Base-by-base conservation (phyloP, 1,140 invertebrate genomes). In the Dryas iulia region DNA sequence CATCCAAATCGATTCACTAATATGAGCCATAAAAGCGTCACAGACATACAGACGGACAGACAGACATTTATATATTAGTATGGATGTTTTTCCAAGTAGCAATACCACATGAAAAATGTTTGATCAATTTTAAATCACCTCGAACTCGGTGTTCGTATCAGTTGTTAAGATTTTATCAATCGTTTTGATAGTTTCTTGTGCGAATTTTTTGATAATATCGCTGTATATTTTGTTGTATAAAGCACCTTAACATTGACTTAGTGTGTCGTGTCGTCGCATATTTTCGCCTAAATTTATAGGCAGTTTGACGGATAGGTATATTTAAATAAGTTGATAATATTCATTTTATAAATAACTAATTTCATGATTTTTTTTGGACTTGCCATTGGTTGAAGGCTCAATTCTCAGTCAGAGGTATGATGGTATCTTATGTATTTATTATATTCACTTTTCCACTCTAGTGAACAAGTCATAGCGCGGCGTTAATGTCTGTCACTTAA, bases 61-160 rank as follows among this genome's bases (percentile, higher is more conserved):
- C n/a, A n/a, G n/a, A n/a, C n/a, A n/a, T n/a, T n/a, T n/a, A n/a
- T n/a, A n/a, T n/a, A n/a, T n/a, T n/a, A n/a, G n/a, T 59, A 28
- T n/a, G 21, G 58, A 35, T 3, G 54, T 69, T 63, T 58, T 69
- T 57, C 25, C 12, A 58, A 23, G 47, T 63, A 57, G 47, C 11
- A 52, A 47, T 52, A 54, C 56, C 31, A 31, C 3, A 21, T 24
- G 31, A 31, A 57, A 69, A 64, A 31, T 33, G 52, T 57, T 62
- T 62, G 24, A 24, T 25, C 66, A 30, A 69, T 58, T 63, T 26
- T n/a, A 26, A 63, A 56, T 39, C 60, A 63, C 60, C 59, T 63
- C 33, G 47, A 39, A 60, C 54, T 47, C 8, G 8, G 59, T 69
- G 53, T 54, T 69, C 31, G 25, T 52, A 63, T 63, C 53, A 59